These are phyloP conservation scores for Lithobates pipiens DNA, from an alignment of 2,797 vertebrate species.

Conservation along the genomic window DNA sequence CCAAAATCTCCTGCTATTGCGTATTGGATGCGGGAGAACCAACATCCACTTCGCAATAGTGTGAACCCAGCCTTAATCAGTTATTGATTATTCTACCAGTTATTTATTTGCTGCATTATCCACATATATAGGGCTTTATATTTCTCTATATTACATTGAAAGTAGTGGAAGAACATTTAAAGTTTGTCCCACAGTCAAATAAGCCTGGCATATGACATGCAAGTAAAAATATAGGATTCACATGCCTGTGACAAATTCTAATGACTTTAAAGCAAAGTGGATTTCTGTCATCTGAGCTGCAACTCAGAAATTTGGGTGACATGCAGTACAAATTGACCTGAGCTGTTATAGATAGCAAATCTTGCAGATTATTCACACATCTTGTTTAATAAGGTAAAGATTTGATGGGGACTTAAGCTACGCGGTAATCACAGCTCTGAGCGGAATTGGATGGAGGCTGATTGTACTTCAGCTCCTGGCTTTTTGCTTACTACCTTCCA, in stretches of 20 bases:
- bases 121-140: background rate
- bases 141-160: background rate
- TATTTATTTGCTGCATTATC: background rate
- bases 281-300: conserved; percentile 29
- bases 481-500: background rate
- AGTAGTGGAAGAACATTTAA: conserved; percentile 3
- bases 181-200: conserved; percentile 2
- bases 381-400: conserved; percentile 36
- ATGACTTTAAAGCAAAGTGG: conserved; percentile 22
- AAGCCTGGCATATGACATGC: background rate
- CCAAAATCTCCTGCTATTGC: too few relatives aligned
- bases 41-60: too few relatives aligned
- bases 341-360: conserved; percentile 17
- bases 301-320: conserved; percentile 37
- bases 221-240: conserved; percentile 1
- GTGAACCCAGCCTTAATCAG: too few relatives aligned
- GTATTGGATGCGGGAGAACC: too few relatives aligned
- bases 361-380: conserved; percentile 33
- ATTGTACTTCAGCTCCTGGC: conserved; percentile 16
- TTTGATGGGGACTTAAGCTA: conserved; percentile 15
- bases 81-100: background rate
- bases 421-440: conserved; percentile 18
- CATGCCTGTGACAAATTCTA: conserved; percentile 36
- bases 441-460: conserved; percentile 18
- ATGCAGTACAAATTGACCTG: conserved; percentile 28